Percentiles rank a stretch among this genome's conserved stretches.
phyloP scores from a whole-genome alignment of 2,797 vertebrate genomes.

The Enteromius anoplus region DNA sequence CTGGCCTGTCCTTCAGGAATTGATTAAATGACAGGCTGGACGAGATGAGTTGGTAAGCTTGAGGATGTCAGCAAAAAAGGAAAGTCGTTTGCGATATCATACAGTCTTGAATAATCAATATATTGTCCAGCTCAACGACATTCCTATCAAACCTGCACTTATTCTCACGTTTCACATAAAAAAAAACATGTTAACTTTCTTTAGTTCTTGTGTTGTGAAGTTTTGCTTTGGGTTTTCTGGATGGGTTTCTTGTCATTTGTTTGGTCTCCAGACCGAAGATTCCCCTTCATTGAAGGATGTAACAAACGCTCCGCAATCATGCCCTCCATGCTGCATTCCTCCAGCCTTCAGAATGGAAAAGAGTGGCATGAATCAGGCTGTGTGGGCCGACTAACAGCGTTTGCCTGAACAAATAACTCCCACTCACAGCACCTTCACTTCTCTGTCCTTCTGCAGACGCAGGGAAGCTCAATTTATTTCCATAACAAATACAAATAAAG shows the following conservation, averaged over 20 bases:
- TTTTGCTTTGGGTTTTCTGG: background rate
- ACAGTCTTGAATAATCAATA: background rate
- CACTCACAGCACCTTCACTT: slow-evolving; percentile 29
- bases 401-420: slow-evolving; percentile 38
- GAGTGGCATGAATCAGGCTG: slow-evolving; percentile 2
- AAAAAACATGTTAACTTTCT: background rate
- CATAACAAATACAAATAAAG: slow-evolving; percentile 8
- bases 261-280: slow-evolving; percentile 25
- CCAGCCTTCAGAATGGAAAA: slow-evolving; percentile 16
- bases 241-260: background rate
- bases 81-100: background rate
- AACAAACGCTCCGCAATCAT: slow-evolving; percentile 11
- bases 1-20: background rate
- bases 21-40: slow-evolving; percentile 1
- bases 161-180: background rate
- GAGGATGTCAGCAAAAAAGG: slow-evolving; percentile 10
- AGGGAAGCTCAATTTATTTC: slow-evolving; percentile 18
- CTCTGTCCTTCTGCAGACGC: background rate
- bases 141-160: background rate
- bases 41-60: background rate
- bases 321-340: slow-evolving; percentile 4
- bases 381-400: slow-evolving; percentile 28
- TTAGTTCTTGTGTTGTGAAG: background rate
- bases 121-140: background rate
- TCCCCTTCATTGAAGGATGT: slow-evolving; percentile 30